These are phyloP conservation scores for Eurystomus gularis DNA, from an alignment of 2,113 vertebrate species.

Conservation along the genomic window DNA sequence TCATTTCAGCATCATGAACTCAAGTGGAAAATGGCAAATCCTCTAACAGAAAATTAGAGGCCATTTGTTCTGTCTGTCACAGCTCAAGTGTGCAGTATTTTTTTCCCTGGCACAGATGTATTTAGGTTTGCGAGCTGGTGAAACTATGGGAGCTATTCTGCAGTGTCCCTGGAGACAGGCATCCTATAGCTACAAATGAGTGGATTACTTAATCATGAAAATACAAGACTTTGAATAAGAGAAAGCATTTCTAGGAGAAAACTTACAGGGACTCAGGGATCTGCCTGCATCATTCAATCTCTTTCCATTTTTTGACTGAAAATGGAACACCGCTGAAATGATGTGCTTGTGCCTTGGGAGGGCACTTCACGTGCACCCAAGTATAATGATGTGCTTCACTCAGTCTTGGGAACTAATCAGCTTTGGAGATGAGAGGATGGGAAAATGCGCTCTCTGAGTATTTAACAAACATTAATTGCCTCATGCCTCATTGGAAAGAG, in stretches of 20 bases:
- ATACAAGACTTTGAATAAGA: slow-evolving; percentile 59
- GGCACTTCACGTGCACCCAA: background rate
- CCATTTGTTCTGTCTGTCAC: slow-evolving; percentile 65
- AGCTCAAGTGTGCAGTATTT: slow-evolving; percentile 38
- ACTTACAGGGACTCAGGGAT: background rate
- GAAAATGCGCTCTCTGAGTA: background rate
- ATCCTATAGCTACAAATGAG: slow-evolving; percentile 33
- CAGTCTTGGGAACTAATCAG: background rate
- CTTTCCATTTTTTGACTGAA: background rate
- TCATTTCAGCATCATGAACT: slow-evolving; percentile 66
- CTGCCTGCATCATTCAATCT: slow-evolving; percentile 9
- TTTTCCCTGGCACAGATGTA: slow-evolving; percentile 27
- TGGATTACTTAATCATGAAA: slow-evolving; percentile 63
- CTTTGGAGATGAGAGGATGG: background rate
- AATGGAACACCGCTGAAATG: background rate
- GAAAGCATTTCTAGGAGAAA: slow-evolving; percentile 40
- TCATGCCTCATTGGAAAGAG: background rate
- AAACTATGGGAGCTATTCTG: slow-evolving; percentile 19
- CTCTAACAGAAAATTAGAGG: slow-evolving; percentile 73
- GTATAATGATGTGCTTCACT: background rate
- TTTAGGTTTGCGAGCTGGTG: slow-evolving; percentile 27
- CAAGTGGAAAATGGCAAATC: slow-evolving; percentile 74
- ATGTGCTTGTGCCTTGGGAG: background rate
- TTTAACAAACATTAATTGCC: background rate
- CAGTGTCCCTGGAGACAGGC: background rate